Base-by-base conservation (phyloP, 2,797 vertebrate genomes). In the Mormyrops attenuatus region DNA sequence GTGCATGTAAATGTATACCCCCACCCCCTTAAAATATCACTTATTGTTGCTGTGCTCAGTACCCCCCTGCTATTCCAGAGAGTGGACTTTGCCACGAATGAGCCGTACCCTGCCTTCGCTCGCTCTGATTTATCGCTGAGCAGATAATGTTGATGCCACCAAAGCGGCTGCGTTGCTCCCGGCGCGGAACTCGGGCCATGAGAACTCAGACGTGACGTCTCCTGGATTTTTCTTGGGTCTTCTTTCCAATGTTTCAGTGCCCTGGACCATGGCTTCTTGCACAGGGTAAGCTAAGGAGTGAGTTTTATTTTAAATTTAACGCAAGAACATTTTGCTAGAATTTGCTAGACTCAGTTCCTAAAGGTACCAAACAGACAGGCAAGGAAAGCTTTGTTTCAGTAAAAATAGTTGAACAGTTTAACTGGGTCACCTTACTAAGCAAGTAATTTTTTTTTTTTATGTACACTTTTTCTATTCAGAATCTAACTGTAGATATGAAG, bases 261-360 rank as follows among this genome's bases (percentile, higher is more conserved):
- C 44, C 34, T 60, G 85, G 63, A 82, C 30, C 73, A 90, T 90
- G 89, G 89, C 88, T 53, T 88, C 89, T 20, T 85, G 89, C 44
- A 87, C 86, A 87, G 90, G 87, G 90, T 89, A 89, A 91, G 89
- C 22, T 8, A 63, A 52, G 66, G n/a, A 50, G 11, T 38, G 53
- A 84, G 88, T 84, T 84, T 89, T 41, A 55, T 44, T 66, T 60
- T 17, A 49, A 66, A 49, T 85, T 50, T 15, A 26, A 55, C 26
- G 2, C 17, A 11, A 41, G 26, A 30, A 41, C 13, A 87, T 53
- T 87, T 49, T 38, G 2, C 52, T 57, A 17, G 22, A 55, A 26
- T 88, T 3, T 69, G 38, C 52, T 22, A 34, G 41, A 13, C 38
- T 66, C 20, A 4, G 41, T 34, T 8, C 38, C 47, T 85, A 11